phyloP scores from a whole-genome alignment of 1,140 invertebrate species.

The Steinernema feltiae region DNA sequence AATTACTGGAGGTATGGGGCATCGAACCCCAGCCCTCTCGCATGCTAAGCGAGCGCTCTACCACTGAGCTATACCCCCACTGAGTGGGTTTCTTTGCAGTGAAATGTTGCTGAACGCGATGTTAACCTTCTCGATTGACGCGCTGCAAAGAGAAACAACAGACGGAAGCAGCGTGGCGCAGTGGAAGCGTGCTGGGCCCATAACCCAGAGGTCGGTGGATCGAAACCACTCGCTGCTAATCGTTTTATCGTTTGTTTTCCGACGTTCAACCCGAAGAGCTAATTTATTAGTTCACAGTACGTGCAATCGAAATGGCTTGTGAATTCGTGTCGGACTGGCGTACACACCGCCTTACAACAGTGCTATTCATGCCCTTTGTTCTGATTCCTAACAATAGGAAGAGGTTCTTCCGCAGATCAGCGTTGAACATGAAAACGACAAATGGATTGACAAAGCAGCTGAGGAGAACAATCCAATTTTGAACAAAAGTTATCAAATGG shows the following conservation, averaged over 20 bases:
- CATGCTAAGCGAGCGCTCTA: constrained; percentile 34
- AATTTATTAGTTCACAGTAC: no score
- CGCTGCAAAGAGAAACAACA: no score
- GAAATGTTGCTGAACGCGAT: no score
- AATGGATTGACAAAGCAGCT: neutral
- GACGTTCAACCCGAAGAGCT: no score
- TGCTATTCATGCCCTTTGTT: neutral
- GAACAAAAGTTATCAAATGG: neutral
- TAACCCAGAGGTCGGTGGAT: constrained; percentile 94
- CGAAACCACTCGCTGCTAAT: constrained; percentile 86
- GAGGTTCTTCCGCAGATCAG: neutral
- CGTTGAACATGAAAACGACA: neutral
- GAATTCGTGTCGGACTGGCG: neutral
- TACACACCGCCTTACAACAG: neutral
- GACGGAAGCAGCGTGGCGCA: constrained; percentile 96
- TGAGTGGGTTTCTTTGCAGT: no score
- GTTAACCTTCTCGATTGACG: no score
- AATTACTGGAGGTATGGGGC: neutral
- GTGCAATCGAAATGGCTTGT: neutral
- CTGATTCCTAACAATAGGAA: neutral
- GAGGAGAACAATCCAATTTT: neutral
- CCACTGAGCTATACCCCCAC: constrained; percentile 26
- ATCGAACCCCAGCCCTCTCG: constrained; percentile 16
- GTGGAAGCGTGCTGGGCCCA: constrained; percentile 95
- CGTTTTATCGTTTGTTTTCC: no score